Evolutionary conservation across 1,140 invertebrate genomes (phyloP), one percentile per base, ranked within the genome.

Genomic region (Drosophila pseudoobscura): DNA sequence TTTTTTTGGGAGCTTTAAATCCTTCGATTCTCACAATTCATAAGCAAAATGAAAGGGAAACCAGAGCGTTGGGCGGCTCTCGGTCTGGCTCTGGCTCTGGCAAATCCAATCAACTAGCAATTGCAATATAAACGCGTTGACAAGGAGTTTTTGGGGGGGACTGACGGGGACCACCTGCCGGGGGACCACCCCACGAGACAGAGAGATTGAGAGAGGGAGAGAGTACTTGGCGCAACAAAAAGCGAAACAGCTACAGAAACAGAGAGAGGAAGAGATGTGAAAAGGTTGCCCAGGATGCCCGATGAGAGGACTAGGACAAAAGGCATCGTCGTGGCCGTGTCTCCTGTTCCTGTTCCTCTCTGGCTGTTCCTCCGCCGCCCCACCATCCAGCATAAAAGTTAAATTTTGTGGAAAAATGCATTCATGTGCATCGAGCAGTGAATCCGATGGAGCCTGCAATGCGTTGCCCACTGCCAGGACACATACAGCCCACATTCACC

Each of bases 391-490:
- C 64, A 53, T 79, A 79, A 59, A 79, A 79, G 77, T 79, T 79
- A 79, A 79, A 79, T 79, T 79, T 79, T 79, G 77, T 79, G 77
- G 76, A 79, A 79, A 79, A 75, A 79, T 75, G 77, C 77, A 79
- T 79, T 79, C 77, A 79, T 79, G 77, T 79, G 77, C 76, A 79
- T 79, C 62, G 77, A 79, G 51, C 70, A 79, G 77, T 79, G 77
- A 79, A 79, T 79, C 77, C 77, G 77, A 79, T 79, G 77, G 76
- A 79, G 77, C 77, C 72, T 75, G 69, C 75, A 74, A 15, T 35
- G 31, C 58, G 24, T 26, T 39, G 56, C 43, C 63, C 26, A 24
- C 15, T 44, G 31, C 41, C 24, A 31, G 26, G 35, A 39, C 35
- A 26, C 24, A 26, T 6, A 5, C 24, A 26, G 24, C 24, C 4